Evolutionary conservation across 2,113 vertebrate species (phyloP), one percentile per base, ranked within the genome.

Genomic region (Ictalurus punctatus): DNA sequence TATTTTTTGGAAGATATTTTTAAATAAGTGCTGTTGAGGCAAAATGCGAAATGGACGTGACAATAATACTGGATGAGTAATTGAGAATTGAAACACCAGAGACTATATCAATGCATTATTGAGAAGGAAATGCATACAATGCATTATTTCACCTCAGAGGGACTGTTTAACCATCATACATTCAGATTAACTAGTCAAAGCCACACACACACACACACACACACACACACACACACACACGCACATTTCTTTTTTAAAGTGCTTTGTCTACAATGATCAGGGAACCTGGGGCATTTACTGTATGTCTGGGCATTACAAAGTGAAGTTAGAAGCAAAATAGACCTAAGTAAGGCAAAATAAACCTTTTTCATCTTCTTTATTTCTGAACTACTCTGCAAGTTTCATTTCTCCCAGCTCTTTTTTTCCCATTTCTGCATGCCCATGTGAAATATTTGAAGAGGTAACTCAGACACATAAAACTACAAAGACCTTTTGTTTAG

Each of bases 41-140:
- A 88, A 91, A 86, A 67, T 56, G 37, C 19, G 7, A 63, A 52
- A 23, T 13, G 1, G 6, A 4, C 4, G 27, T 48, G 16, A 48
- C 2, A 30, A 19, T 80, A 61, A 85, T 80, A 52, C 58, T 54
- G 74, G 52, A 63, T 58, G n/a, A 87, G 44, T 27, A 30, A 86
- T 34, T 61, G 59, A 54, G 71, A 81, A 25, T 21, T 54, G 89
- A 40, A 87, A 85, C 80, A 89, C 82, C 86, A 59, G 84, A 84
- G 63, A 84, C 67, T 73, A 76, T 85, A 89, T 88, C 14, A 2
- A 88, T 92, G 86, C 69, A 91, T 91, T 91, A 90, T 90, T 92
- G 44, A 93, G 86, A 90, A 91, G 61, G 59, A 71, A 71, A 87
- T 61, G 65, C 88, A 37, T 88, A 90, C 56, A 85, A n/a, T 40